These are phyloP conservation scores for Idaea aversata DNA, from an alignment of 2,888 invertebrate genomes.

Conservation along the genomic window DNA sequence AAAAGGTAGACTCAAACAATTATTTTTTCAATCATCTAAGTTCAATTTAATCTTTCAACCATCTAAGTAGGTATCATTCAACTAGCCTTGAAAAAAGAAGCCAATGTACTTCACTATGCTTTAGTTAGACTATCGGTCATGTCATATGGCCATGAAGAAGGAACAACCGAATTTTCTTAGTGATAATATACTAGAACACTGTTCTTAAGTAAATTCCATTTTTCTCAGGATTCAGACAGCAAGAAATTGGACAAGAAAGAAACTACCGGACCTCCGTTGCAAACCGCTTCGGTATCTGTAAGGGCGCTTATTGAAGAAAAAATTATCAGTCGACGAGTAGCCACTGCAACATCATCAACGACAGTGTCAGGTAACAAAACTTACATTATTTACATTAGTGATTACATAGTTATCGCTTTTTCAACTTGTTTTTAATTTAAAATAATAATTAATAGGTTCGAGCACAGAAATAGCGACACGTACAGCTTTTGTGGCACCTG, in stretches of 20 bases:
- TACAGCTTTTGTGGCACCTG: conserved; percentile 66
- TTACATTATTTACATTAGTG: not conserved
- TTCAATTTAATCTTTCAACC: not conserved
- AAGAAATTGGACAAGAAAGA: conserved; percentile 94
- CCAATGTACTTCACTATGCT: no score
- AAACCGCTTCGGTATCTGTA: conserved; percentile 95
- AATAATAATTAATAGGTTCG: conserved; percentile 40
- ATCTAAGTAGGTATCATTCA: no score
- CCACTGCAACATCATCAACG: conserved; percentile 52
- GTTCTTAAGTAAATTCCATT: not conserved
- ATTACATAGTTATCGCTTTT: not conserved
- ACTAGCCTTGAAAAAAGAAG: no score
- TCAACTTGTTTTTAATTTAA: not conserved
- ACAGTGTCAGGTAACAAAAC: conserved; percentile 43
- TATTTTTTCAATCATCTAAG: not conserved
- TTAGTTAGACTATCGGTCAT: no score
- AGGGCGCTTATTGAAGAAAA: conserved; percentile 95
- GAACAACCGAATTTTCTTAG: not conserved
- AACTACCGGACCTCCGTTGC: conserved; percentile 89
- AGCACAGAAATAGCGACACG: conserved; percentile 53
- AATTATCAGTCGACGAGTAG: conserved; percentile 92
- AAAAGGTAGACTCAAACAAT: conserved; percentile 83
- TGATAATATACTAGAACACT: not conserved
- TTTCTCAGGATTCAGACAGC: conserved; percentile 87
- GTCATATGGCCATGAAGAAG: no score